Base-by-base conservation (phyloP, 1,140 invertebrate species). In the Drosophila novamexicana region DNA sequence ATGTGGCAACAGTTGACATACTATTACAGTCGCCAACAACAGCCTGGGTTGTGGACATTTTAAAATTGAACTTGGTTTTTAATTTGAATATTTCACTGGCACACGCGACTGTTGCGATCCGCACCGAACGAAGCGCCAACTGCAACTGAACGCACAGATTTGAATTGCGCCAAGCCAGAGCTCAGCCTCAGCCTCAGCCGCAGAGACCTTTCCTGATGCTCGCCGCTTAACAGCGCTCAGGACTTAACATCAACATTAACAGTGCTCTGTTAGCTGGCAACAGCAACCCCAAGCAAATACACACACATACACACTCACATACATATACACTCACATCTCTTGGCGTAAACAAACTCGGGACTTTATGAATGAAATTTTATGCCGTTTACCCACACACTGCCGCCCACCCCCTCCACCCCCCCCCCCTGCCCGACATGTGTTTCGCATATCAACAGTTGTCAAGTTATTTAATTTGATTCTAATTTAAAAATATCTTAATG, bases 141-240 rank as follows among this genome's bases (percentile, higher is more conserved):
- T 70, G 63, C 72, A 82, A 88, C 80, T 88, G 83, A 89, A 74
- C 84, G 81, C 80, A 84, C 66, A 80, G 71, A 70, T 88, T 70
- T 71, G 34, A 65, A 75, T 14, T 34, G 61, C 29, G 44, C n/a
- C 68, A 36, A 81, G 50, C 50, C 50, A 53, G n/a, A 83, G 84
- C 80, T 83, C 69, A 72, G 84, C 42, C 65, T 67, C 49, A 56
- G 44, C 39, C 14, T 6, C 42, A 40, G 54, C 37, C 36, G 40
- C 36, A n/a, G 56, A 32, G 56, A 42, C 37, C 22, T 32, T 44
- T 58, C 56, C 64, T 75, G 58, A 52, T 65, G 62, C 54, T 72
- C 54, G 37, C n/a, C 39, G 40, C 22, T 61, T 63, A 75, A 61
- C 79, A 82, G 79, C 54, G 56, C 81, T 29, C 22, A 86, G 83